A percentile compares a stretch with the other conserved stretches of the same genome.
phyloP scores from a whole-genome alignment of 2,888 invertebrate species.

The Mesorhabditis sp. region DNA sequence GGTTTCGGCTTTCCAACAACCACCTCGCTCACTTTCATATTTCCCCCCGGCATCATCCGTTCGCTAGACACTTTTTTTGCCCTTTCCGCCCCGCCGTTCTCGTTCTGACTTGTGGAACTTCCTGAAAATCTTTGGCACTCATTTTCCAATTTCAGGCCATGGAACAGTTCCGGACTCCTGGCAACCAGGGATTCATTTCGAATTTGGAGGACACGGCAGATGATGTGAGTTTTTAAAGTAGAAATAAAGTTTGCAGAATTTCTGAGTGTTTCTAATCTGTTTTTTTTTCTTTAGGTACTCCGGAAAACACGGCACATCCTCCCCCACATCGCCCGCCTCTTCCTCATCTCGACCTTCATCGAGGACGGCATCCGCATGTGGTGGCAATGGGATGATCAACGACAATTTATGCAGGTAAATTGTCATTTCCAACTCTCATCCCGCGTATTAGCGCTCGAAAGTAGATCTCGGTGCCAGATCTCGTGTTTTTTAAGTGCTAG shows the following conservation, averaged over 20 bases:
- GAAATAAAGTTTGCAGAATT: background rate
- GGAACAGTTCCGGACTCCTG: constrained; percentile 42
- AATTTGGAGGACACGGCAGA: constrained; percentile 52
- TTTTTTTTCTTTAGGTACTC: constrained; percentile 44
- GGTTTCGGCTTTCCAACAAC: constrained; percentile 6
- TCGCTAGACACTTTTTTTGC: background rate
- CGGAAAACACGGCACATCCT: constrained; percentile 67
- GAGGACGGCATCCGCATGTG: constrained; percentile 99
- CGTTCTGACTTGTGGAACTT: background rate
- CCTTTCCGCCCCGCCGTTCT: constrained; percentile 10
- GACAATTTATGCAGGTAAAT: constrained; percentile 56
- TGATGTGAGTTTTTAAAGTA: constrained; percentile 39
- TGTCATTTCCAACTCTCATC: background rate
- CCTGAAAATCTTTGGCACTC: background rate
- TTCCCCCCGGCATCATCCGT: constrained; percentile 6
- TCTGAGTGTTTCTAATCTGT: background rate
- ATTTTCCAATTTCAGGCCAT: constrained; percentile 13
- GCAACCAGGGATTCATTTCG: constrained; percentile 39
- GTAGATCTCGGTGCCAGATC: too few relatives aligned
- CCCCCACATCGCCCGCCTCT: constrained; percentile 90
- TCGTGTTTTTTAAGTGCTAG: too few relatives aligned
- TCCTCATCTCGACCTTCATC: constrained; percentile 94
- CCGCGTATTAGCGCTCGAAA: too few relatives aligned
- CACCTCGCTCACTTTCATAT: constrained; percentile 2
- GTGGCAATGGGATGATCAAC: constrained; percentile 72